Evolutionary conservation across 2,797 vertebrate species (phyloP).

Genomic region (Phoebastria nigripes): DNA sequence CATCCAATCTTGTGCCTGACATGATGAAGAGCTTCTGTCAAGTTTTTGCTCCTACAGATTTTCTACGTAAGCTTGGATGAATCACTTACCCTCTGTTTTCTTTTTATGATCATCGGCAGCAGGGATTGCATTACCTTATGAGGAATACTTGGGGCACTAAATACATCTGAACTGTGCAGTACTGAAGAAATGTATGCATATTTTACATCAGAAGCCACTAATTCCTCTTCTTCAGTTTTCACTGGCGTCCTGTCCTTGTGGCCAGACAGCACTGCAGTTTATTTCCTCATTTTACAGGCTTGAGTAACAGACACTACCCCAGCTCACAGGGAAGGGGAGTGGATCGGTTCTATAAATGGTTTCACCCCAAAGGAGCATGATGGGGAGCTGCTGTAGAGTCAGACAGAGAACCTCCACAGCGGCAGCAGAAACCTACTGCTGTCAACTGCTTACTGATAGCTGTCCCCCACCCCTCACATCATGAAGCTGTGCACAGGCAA

Average conservation of each 20-base stretch:
- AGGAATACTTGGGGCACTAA: neutral
- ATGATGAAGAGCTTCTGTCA: neutral
- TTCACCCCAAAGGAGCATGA: neutral
- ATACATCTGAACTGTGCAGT: neutral
- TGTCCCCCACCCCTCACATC: neutral
- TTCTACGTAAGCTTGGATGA: neutral
- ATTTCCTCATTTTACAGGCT: neutral
- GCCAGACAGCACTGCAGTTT: neutral
- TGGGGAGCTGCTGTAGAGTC: neutral
- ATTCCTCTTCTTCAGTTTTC: neutral
- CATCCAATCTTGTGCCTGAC: no score
- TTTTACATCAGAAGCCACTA: neutral
- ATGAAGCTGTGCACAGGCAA: accelerated
- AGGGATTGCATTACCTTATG: neutral
- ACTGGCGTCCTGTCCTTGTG: neutral
- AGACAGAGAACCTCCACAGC: neutral
- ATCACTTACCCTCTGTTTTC: neutral
- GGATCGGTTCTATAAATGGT: neutral
- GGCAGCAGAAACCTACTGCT: neutral
- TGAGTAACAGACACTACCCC: neutral
- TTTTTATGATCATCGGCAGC: accelerated
- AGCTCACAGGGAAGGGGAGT: neutral
- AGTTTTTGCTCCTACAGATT: neutral
- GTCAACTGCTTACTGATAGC: neutral
- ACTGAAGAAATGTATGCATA: accelerated